phyloP scores from a whole-genome alignment of 2,797 vertebrate species.

The Epinephelus awoara region DNA sequence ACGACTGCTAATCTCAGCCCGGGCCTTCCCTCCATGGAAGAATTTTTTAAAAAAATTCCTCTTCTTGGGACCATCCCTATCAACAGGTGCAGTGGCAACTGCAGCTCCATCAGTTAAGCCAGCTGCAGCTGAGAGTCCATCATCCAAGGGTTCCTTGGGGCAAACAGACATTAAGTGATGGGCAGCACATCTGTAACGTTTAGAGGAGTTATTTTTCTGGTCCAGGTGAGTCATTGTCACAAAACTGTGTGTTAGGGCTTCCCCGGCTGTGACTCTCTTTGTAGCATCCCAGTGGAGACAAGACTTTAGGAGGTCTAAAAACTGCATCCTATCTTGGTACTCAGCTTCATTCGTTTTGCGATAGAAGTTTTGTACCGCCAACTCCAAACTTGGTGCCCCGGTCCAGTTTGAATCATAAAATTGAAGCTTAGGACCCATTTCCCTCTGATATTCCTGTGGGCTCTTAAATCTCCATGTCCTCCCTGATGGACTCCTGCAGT shows the following conservation, averaged over 20 bases:
- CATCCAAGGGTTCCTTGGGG: neutral
- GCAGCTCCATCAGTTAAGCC: too few relatives aligned
- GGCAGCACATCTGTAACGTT: neutral
- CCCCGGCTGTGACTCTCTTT: constrained; percentile 3
- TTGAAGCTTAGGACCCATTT: neutral
- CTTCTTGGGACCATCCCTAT: too few relatives aligned
- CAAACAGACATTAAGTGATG: neutral
- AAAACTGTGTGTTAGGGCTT: constrained; percentile 20
- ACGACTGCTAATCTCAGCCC: too few relatives aligned
- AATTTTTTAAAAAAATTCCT: too few relatives aligned
- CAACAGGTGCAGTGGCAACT: too few relatives aligned
- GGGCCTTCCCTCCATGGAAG: too few relatives aligned
- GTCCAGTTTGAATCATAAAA: too few relatives aligned
- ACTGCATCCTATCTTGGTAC: constrained; percentile 3
- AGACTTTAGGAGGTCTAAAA: constrained; percentile 21
- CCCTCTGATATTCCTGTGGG: neutral
- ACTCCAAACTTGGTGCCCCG: too few relatives aligned
- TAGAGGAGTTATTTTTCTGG: neutral
- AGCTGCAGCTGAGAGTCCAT: too few relatives aligned
- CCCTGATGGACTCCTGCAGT: neutral
- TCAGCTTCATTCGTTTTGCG: rapidly evolving
- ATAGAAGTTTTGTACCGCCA: too few relatives aligned
- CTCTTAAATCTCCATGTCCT: neutral
- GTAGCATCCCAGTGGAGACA: constrained; percentile 5
- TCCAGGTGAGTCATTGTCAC: constrained; percentile 9